Conservation (phyloP, 1,140 invertebrate species). For the Microplitis mediator region DNA sequence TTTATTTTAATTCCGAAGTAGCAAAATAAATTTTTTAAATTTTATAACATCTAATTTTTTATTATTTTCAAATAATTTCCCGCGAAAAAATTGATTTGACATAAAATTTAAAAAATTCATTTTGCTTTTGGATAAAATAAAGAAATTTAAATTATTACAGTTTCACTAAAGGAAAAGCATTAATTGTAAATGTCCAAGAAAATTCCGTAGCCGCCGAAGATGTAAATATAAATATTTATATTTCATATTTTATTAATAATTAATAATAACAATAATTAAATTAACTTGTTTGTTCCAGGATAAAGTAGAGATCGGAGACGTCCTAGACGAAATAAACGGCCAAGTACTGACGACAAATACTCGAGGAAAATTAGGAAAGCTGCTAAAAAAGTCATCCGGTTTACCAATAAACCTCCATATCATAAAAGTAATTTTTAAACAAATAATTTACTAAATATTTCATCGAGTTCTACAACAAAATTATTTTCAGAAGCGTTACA, state of each 20-base stretch:
- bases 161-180: slow-evolving; percentile 63
- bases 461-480: neutral
- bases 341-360: slow-evolving; percentile 58
- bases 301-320: slow-evolving; percentile 67
- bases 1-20: too few relatives aligned
- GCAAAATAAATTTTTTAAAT: too few relatives aligned
- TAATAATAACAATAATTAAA: neutral
- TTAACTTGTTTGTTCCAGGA: slow-evolving; percentile 54
- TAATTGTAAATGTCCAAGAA: slow-evolving; percentile 62
- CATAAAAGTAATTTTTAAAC: slow-evolving; percentile 62
- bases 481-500: slow-evolving; percentile 43
- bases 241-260: slow-evolving; percentile 17
- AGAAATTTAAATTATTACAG: slow-evolving; percentile 46
- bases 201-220: slow-evolving; percentile 67
- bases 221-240: slow-evolving; percentile 53
- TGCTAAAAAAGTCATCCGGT: slow-evolving; percentile 61
- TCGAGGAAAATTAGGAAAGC: slow-evolving; percentile 60
- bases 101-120: neutral
- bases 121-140: neutral
- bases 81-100: neutral
- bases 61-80: neutral
- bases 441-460: neutral
- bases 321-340: slow-evolving; percentile 70
- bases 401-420: slow-evolving; percentile 63
- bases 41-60: too few relatives aligned